Evolutionary conservation across 1,140 invertebrate genomes (phyloP), one percentile per base, ranked within the genome.

Genomic region (Frieseomelitta varia): DNA sequence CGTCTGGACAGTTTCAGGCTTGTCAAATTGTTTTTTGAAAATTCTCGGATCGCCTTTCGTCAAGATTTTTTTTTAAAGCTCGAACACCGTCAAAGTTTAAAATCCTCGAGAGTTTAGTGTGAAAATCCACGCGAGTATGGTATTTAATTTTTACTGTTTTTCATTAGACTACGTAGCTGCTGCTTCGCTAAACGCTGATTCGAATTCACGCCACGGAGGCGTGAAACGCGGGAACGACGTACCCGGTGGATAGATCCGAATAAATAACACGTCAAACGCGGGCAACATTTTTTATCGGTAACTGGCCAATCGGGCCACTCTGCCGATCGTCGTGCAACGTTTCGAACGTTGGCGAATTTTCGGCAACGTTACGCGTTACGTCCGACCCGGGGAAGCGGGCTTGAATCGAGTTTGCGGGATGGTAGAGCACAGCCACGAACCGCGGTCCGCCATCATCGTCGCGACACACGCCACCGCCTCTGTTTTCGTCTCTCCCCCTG

Each of bases 341-440:
- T 11, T 47, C 39, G 39, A 47, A 47, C 21, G 27, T 75, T 83
- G 21, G 15, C 68, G 65, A 71, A 76, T 77, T 87, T 80, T 87
- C 65, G 30, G 24, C 39, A 51, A 53, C 55, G 71, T 19, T n/a
- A 47, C 24, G 80, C 51, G 58, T 24, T 17, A 72, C 51, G 58
- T 24, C 72, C 79, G 65, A 27, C 80, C n/a, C n/a, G 39, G 53
- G 58, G 53, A 79, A 81, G 68, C 72, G 30, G n/a, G 2, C 15
- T 27, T 61, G 51, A 89, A 85, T 89, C 71, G 69, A 88, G 87
- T 89, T 89, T 88, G 81, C 67, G 72, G 65, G 72, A 82, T 79
- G 86, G 79, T 67, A 61, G 24, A 39, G 84, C 80, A 47, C 39
- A 39, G 82, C 73, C 47, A 47, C 58, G 63, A 61, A 58, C 69